Percentiles rank a stretch among this genome's conserved stretches.
phyloP scores from a whole-genome alignment of 2,888 invertebrate genomes.

The Apomyelois bistriatella region DNA sequence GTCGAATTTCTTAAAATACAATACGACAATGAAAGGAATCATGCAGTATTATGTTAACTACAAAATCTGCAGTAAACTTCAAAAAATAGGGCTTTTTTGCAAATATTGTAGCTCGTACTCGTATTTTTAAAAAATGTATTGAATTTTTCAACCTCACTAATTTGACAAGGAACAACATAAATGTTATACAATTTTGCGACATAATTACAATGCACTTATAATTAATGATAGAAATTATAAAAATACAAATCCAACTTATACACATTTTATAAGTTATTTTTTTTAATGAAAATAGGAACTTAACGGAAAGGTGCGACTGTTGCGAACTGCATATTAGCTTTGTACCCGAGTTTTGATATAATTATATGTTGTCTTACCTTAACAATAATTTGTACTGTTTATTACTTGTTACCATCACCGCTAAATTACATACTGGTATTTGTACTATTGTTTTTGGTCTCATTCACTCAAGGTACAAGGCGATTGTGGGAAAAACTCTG shows the following conservation, averaged over 20 bases:
- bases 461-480: constrained; percentile 66
- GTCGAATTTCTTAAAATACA: too few relatives aligned
- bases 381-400: constrained; percentile 75
- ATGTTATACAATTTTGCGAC: too few relatives aligned
- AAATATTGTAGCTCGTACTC: neutral
- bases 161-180: too few relatives aligned
- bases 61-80: neutral
- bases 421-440: constrained; percentile 53
- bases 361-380: constrained; percentile 48
- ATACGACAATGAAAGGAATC: too few relatives aligned
- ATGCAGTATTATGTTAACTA: neutral
- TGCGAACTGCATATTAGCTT: constrained; percentile 50
- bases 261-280: too few relatives aligned
- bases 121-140: neutral
- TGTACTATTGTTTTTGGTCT: constrained; percentile 53
- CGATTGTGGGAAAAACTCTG: constrained; percentile 50
- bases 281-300: constrained; percentile 20
- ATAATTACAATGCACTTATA: too few relatives aligned
- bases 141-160: neutral
- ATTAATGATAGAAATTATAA: neutral
- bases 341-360: constrained; percentile 64
- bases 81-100: neutral
- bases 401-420: constrained; percentile 62
- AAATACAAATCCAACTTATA: neutral
- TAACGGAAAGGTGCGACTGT: constrained; percentile 60